Base-by-base conservation (phyloP, 2,113 vertebrate species). In the Phalacrocorax carbo region DNA sequence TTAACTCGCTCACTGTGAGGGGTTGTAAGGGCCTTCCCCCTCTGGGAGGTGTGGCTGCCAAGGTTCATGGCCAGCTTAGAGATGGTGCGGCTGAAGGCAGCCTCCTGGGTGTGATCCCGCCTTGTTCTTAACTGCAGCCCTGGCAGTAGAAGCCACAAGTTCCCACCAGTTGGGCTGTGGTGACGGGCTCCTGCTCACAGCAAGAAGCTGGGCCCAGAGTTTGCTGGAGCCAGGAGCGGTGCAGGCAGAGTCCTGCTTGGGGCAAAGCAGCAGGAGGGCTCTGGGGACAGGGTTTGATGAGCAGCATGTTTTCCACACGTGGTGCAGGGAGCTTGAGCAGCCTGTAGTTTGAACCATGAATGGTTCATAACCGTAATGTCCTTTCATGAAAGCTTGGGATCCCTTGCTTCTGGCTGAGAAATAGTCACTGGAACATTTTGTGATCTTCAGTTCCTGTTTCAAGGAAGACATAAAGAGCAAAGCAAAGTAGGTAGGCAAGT, bases 11-110 rank as follows among this genome's bases (percentile, higher is more conserved):
- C 9, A 8, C 4, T 38, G 29, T 42, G 40, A 27, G 1, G 7
- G 17, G 5, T 17, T 51, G 14, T n/a, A 62, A 73, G 55, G 26
- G 22, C 23, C 10, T 26, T 44, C 1, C 2, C 2, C 1, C 16
- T 62, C 38, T 26, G 23, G 58, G 54, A 83, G 0, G 0, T 30
- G 11, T 30, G 16, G 15, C 0, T 7, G 22, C 29, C 0, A 0
- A 76, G 19, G 29, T 51, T 60, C 70, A 15, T 32, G 48, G 44
- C 19, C 48, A 29, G 29, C 30, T 80, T 38, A 38, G 76, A 48
- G 77, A 26, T 1, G 40, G 7, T 4, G 11, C 0, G 2, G 48
- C 23, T 72, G 62, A 68, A 71, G 48, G 57, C 5, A n/a, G 15
- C 19, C 44, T 48, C 19, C 23, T 27, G 14, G 21, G 11, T 2